Evolutionary conservation across 2,888 invertebrate genomes (phyloP).

Genomic region (Amphipyra berbera): DNA sequence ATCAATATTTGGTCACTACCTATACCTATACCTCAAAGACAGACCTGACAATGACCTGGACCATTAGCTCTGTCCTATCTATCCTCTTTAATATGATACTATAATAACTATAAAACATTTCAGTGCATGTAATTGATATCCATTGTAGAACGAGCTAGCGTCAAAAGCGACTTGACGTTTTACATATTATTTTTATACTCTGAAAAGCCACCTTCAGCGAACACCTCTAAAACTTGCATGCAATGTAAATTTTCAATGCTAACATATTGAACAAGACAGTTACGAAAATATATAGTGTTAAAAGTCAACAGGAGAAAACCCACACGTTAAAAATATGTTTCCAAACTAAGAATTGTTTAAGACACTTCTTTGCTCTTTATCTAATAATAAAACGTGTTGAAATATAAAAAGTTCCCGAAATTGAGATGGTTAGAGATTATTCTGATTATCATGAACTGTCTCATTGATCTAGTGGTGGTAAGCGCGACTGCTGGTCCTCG

Average conservation of each 20-base stretch:
- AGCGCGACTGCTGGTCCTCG: too few species aligned
- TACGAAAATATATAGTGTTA: constrained; percentile 48
- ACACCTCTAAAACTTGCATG: constrained; percentile 36
- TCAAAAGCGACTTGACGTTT: constrained; percentile 38
- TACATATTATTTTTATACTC: constrained; percentile 40
- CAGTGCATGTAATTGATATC: constrained; percentile 42
- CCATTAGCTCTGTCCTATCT: too few species aligned
- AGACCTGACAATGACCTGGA: too few species aligned
- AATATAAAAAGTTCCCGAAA: too few species aligned
- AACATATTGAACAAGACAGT: constrained; percentile 54
- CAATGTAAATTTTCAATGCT: constrained; percentile 51
- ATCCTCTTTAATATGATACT: background rate
- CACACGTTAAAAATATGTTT: constrained; percentile 30
- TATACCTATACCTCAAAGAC: background rate
- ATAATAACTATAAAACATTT: background rate
- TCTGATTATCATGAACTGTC: too few species aligned
- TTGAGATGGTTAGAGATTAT: too few species aligned
- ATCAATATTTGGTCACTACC: background rate
- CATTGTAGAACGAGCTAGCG: constrained; percentile 18
- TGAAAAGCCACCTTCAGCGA: constrained; percentile 28
- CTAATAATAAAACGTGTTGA: background rate
- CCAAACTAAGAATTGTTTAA: constrained; percentile 21
- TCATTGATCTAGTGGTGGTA: too few species aligned
- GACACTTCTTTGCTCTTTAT: constrained; percentile 1
- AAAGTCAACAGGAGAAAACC: constrained; percentile 32